A percentile compares a stretch with the other conserved stretches of the same genome.
Evolutionary conservation across 2,888 invertebrate species (phyloP).

Genomic region (Oscheius sp.): DNA sequence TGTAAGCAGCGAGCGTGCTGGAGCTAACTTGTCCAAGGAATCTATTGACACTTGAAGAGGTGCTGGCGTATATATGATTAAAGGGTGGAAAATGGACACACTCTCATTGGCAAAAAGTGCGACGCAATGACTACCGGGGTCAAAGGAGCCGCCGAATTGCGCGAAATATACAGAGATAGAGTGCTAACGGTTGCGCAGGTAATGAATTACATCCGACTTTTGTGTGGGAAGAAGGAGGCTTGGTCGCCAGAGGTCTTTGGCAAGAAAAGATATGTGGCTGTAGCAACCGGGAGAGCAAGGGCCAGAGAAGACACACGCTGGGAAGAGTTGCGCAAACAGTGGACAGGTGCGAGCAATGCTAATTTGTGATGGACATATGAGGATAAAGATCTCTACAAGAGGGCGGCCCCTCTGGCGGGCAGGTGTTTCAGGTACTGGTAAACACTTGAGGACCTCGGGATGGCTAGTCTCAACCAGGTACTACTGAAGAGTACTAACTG

Average conservation of each 20-base stretch:
- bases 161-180: conserved; percentile 11
- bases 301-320: background rate
- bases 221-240: background rate
- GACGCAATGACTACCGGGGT: conserved; percentile 3
- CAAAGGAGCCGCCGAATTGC: conserved; percentile 26
- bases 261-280: background rate
- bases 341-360: conserved; percentile 26
- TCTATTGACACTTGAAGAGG: background rate
- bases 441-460: conserved; percentile 25
- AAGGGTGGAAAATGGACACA: conserved; percentile 24
- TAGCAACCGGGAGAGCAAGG: background rate
- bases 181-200: background rate
- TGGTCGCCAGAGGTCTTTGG: background rate
- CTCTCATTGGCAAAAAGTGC: conserved; percentile 25
- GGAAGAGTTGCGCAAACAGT: conserved; percentile 27
- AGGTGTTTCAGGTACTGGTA: conserved; percentile 35
- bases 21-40: background rate
- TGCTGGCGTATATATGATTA: conserved; percentile 25
- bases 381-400: conserved; percentile 34
- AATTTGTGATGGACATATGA: conserved; percentile 36
- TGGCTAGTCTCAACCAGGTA: conserved; percentile 4
- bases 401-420: conserved; percentile 34
- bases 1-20: background rate
- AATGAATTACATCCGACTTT: conserved; percentile 17
- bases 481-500: conserved; percentile 15